A percentile compares a stretch with the other conserved stretches of the same genome.
phyloP scores from a whole-genome alignment of 2,888 invertebrate genomes.

The Netelia virgata region DNA sequence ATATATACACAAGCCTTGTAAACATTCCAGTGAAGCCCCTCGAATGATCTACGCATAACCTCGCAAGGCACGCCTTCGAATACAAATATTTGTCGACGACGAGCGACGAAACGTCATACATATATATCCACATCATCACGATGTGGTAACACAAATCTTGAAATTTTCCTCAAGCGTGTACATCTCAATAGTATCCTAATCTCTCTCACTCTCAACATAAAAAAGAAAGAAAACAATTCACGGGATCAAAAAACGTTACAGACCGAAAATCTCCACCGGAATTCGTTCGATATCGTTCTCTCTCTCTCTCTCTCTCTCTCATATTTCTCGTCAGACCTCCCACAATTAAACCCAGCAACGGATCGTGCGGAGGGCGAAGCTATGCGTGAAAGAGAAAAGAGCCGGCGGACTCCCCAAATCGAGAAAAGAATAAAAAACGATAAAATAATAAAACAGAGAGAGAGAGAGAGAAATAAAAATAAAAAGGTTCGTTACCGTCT shows the following conservation, averaged over 20 bases:
- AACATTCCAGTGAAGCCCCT: neutral
- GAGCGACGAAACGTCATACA: neutral
- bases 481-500: constrained; percentile 30
- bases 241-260: neutral
- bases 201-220: neutral
- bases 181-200: neutral
- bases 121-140: neutral
- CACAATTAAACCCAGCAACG: constrained; percentile 46
- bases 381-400: constrained; percentile 25
- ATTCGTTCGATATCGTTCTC: neutral
- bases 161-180: neutral
- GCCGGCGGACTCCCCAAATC: neutral
- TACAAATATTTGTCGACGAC: constrained; percentile 25
- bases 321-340: constrained; percentile 37
- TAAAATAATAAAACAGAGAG: neutral
- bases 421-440: constrained; percentile 15
- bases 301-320: constrained; percentile 17
- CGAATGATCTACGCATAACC: constrained; percentile 5
- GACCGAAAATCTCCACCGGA: neutral
- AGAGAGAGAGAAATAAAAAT: neutral
- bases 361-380: neutral
- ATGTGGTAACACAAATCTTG: neutral
- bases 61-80: neutral
- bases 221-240: neutral
- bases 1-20: neutral